Base-by-base conservation (phyloP, 92 coral and sea anemone species). In the Blastomussa wellsi region DNA sequence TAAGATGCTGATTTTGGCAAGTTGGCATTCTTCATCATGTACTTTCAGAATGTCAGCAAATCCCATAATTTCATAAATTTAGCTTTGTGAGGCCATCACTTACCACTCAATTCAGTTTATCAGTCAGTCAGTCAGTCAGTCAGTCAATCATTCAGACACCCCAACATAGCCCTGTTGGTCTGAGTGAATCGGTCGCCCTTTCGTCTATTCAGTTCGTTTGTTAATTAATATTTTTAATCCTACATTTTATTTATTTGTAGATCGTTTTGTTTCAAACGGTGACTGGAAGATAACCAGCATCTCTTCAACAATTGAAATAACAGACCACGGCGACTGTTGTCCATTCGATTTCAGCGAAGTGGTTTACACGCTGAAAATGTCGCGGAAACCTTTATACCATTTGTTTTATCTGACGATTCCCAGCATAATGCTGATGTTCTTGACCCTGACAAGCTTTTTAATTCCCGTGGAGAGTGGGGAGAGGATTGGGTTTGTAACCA, bases 401-500 rank as follows among this genome's bases (percentile, higher is more conserved):
- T 22, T 92, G 76, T 90, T 92, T 74, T 92, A 94, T 74, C 91
- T 94, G 26, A 88, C 93, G 38, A 70, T 81, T 11, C 98, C 98
- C 10, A 89, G 98, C 47, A 28, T 77, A 20, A 60, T 92, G n/a
- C 95, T 94, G 4, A 70, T 91, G 79, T 0, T 85, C 65, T 69
- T 94, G 24, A 68, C 92, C 0, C 82, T 94, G 16, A 24, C 88
- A 39, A 87, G 93, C 59, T 94, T 94, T 84, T 86, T 82, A 38
- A 88, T 94, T 70, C 98, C 98, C 51, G 86, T 94, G 75, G 92
- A 94, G 88, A 92, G 95, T 81, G 98, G 98, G 20, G 98, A 94
- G 72, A 92, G 98, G 86, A 86, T 94, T 38, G 98, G 98, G 0
- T 94, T 94, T 92, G 93, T 94, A 82, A 94, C 95, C 51, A 94